These are phyloP conservation scores for Drosophila busckii DNA, from an alignment of 1,140 invertebrate genomes.

Conservation along the genomic window DNA sequence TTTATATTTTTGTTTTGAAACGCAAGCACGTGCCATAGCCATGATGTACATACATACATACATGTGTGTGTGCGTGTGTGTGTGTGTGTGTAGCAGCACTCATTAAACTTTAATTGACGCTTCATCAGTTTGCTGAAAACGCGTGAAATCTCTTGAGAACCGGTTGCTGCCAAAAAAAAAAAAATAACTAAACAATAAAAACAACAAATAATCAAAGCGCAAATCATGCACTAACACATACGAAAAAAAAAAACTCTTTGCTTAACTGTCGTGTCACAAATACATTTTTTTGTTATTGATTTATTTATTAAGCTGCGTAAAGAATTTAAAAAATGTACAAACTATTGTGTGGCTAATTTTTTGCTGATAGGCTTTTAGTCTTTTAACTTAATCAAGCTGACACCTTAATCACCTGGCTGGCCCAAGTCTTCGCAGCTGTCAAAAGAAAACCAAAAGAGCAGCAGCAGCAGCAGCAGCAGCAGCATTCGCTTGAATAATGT, in stretches of 20 bases:
- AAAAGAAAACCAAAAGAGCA: too few relatives aligned
- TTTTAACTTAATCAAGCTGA: slow-evolving; percentile 46
- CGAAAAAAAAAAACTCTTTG: slow-evolving; percentile 34
- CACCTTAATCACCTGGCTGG: slow-evolving; percentile 59
- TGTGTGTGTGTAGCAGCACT: slow-evolving; percentile 15
- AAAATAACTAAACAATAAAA: slow-evolving; percentile 7
- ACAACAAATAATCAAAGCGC: slow-evolving; percentile 12
- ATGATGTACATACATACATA: too few relatives aligned
- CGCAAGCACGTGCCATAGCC: too few relatives aligned
- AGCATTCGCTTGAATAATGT: slow-evolving; percentile 36
- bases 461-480: too few relatives aligned
- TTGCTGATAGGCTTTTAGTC: slow-evolving; percentile 16
- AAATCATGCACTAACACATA: slow-evolving; percentile 32
- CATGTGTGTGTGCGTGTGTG: too few relatives aligned
- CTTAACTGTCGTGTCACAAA: slow-evolving; percentile 62
- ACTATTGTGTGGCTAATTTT: neutral
- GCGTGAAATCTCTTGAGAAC: slow-evolving; percentile 73
- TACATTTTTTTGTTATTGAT: slow-evolving; percentile 70
- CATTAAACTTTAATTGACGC: slow-evolving; percentile 68
- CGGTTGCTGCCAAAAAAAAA: slow-evolving; percentile 48
- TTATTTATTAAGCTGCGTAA: slow-evolving; percentile 70
- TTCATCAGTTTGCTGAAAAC: slow-evolving; percentile 52
- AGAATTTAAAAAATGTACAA: slow-evolving; percentile 20
- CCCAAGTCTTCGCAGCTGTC: slow-evolving; percentile 27
- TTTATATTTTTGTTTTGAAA: too few relatives aligned